Evolutionary conservation across 2,797 vertebrate species (phyloP).

Genomic region (Morus bassanus): DNA sequence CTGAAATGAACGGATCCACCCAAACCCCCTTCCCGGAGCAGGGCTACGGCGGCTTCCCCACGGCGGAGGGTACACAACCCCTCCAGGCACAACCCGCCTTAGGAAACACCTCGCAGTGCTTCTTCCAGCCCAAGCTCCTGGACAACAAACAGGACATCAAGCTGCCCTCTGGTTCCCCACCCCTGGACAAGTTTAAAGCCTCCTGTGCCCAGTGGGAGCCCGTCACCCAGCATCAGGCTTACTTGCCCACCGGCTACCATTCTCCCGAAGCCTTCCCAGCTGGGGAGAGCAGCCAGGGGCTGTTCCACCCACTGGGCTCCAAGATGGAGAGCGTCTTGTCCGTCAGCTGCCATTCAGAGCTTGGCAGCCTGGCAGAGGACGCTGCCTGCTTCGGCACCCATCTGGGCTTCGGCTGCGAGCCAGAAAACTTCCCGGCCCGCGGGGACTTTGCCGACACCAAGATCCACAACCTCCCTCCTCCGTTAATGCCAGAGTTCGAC

Average conservation of each 20-base stretch:
- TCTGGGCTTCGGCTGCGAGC: constrained; percentile 57
- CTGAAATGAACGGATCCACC: constrained; percentile 78
- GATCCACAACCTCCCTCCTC: constrained; percentile 25
- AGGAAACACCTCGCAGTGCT: constrained; percentile 71
- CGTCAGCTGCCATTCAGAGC: constrained; percentile 72
- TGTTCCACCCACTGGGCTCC: constrained; percentile 69
- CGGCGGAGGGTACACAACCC: constrained; percentile 71
- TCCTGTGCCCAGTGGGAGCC: constrained; percentile 91
- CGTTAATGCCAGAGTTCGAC: constrained; percentile 19
- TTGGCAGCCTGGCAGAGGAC: constrained; percentile 54
- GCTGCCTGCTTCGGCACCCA: constrained; percentile 10
- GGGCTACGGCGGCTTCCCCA: constrained; percentile 75
- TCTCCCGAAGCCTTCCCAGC: constrained; percentile 63
- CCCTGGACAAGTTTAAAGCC: constrained; percentile 89
- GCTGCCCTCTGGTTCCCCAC: constrained; percentile 80
- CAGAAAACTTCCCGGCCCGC: constrained; percentile 19
- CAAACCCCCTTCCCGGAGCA: constrained; percentile 79
- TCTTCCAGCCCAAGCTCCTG: constrained; percentile 74
- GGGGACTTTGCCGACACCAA: constrained; percentile 56
- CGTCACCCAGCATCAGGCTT: constrained; percentile 74
- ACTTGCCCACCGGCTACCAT: constrained; percentile 81
- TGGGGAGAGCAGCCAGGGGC: background rate
- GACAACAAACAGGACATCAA: constrained; percentile 76
- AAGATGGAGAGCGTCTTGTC: constrained; percentile 74
- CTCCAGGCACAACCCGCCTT: constrained; percentile 73